Base-by-base conservation (phyloP, 2,113 vertebrate genomes). In the Clarias magur region DNA sequence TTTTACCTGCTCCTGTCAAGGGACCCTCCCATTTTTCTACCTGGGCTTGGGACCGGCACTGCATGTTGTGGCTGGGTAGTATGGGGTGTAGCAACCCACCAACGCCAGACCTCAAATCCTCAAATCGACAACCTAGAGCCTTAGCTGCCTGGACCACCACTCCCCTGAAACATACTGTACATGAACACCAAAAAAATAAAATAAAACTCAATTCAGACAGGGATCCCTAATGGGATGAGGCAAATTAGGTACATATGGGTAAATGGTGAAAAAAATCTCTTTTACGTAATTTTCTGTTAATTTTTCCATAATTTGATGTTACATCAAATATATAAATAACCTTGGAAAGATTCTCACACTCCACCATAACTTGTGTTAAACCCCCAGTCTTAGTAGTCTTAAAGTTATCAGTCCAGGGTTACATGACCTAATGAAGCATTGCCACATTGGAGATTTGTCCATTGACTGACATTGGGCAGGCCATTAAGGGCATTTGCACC, bases 371-470 rank as follows among this genome's bases (percentile, higher is more conserved):
- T 34, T 48, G 7, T 12, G 72, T 25, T 53, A 13, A 75, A 53
- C 72, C 42, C 11, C 48, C 42, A 75, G 19, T 6, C 17, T 80
- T 34, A 92, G 92, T 86, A 92, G 92, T 91, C 90, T 89, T 88
- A 65, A 84, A 89, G 90, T 85, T 91, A 93, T 89, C 80, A 90
- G 90, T 90, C 91, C 92, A 93, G 93, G 92, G 92, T 93, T 92
- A 93, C 92, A 94, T 94, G 93, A 95, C 92, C 92, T 94, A 95
- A 95, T 94, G 93, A 96, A 95, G 93, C 92, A 93, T 92, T 94
- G 93, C 94, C 95, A 79, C 93, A 93, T 93, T 92, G 79, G 85
- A 89, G 84, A 60, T 88, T 85, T 87, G 85, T 89, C 80, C 89
- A 90, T 88, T 88, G 93, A 93, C 86, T 85, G 72, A 88, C 88